These are phyloP conservation scores for Macquaria ambigua DNA, from an alignment of 2,113 vertebrate genomes.

Conservation along the genomic window DNA sequence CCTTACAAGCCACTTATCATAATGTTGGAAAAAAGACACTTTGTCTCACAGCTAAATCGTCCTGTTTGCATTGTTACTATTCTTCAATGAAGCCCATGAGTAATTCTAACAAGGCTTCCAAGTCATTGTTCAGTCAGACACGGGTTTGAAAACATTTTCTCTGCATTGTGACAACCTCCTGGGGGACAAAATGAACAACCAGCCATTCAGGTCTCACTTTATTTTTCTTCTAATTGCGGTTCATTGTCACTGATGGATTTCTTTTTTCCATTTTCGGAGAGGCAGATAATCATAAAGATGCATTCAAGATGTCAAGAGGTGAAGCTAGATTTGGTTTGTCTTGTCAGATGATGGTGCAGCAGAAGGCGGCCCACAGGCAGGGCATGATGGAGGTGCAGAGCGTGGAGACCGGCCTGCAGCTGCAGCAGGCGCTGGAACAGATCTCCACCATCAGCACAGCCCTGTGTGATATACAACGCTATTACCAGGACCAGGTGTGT, in stretches of 20 bases:
- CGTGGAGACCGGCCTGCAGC: conserved; percentile 60
- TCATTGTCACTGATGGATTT: conserved; percentile 42
- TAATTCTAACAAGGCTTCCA: conserved; percentile 46
- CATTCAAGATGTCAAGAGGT: conserved; percentile 21
- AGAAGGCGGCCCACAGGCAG: conserved; percentile 71
- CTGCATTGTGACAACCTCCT: conserved; percentile 62
- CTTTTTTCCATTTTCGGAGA: conserved; percentile 20
- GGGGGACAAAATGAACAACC: conserved; percentile 48
- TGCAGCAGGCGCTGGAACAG: conserved; percentile 83
- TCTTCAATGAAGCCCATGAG: conserved; percentile 38
- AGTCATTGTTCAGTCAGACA: conserved; percentile 58
- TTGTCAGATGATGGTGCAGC: conserved; percentile 83
- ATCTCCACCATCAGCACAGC: conserved; percentile 68
- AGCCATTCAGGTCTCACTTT: conserved; percentile 46
- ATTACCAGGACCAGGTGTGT: conserved; percentile 79
- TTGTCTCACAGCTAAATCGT: conserved; percentile 55
- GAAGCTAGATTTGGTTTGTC: not conserved
- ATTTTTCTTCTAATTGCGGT: conserved; percentile 44
- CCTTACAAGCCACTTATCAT: conserved; percentile 26
- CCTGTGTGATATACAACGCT: conserved; percentile 77
- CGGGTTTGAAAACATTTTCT: conserved; percentile 54
- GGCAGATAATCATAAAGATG: conserved; percentile 36
- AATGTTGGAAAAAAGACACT: conserved; percentile 34
- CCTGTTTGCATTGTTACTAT: conserved; percentile 31
- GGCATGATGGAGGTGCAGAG: conserved; percentile 64